Evolutionary conservation across 2,797 vertebrate species (phyloP), one percentile per base, ranked within the genome.

Genomic region (Chaunax sp.): DNA sequence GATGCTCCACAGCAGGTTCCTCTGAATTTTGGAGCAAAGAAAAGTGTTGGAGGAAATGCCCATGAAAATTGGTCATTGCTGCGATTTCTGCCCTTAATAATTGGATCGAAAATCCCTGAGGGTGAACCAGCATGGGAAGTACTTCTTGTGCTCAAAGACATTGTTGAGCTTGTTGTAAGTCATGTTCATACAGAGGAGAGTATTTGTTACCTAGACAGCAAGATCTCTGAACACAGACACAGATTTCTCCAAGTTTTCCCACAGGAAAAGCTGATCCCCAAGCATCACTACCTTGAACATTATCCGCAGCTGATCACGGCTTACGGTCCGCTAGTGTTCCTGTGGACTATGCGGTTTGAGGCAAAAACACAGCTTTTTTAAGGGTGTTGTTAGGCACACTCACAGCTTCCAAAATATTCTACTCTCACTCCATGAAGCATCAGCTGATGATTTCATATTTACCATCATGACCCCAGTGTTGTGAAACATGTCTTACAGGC

Each of bases 391-490:
- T 19, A 51, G 60, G 8, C 68, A 55, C 1, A 62, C 14, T 10
- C 43, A 44, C 0, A 56, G 52, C 64, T 64, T 71, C 20, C 56
- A 16, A 18, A 71, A 57, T 51, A 63, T 57, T 47, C 38, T 63
- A 44, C 33, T 47, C 3, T 43, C 37, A 6, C 44, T 71, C 68
- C 56, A 64, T 18, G 0, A 63, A 71, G 37, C 51, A 56, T 26
- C 59, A 64, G 25, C 38, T 62, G n/a, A 56, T 51, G 52, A 0
- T 50, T 63, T 19, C 52, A 11, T n/a, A n/a, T n/a, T n/a, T n/a
- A n/a, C n/a, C n/a, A 25, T 38, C 70, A 66, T 38, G 10, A 59
- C 33, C 37, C 47, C 19, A 10, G 46, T 46, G 12, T n/a, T 18
- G 46, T 59, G 50, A 47, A 64, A 65, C 62, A 59, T 62, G 51